phyloP scores from a whole-genome alignment of 2,888 invertebrate species.

The Hypomecis atomaria region DNA sequence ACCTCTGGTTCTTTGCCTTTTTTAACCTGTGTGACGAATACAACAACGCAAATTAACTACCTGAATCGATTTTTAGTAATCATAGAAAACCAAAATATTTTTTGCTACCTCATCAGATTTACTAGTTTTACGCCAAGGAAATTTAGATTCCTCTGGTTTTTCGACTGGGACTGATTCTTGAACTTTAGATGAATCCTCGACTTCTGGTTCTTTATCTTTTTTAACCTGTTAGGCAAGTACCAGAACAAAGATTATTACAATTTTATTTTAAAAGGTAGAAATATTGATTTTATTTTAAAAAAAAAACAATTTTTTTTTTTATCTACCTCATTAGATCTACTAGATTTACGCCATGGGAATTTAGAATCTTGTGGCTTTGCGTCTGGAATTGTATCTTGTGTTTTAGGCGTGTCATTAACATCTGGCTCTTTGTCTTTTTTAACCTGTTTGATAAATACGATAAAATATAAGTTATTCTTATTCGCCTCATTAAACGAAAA shows the following conservation, averaged over 20 bases:
- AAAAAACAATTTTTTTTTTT: neutral
- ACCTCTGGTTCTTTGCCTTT: conserved; percentile 28
- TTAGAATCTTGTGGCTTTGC: conserved; percentile 39
- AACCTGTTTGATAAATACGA: neutral
- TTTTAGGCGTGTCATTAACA: conserved; percentile 23
- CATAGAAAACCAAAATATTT: no score
- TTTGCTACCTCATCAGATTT: conserved; percentile 42
- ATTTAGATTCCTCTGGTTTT: conserved; percentile 39
- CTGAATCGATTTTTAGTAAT: no score
- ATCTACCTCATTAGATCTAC: conserved; percentile 43
- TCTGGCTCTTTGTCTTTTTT: conserved; percentile 22
- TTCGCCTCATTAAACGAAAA: no score
- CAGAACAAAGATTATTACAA: no score
- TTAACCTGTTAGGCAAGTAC: conserved; percentile 36
- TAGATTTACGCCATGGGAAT: conserved; percentile 38
- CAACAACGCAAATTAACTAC: no score
- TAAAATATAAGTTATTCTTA: no score
- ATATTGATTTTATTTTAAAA: neutral
- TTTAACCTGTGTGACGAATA: conserved; percentile 12
- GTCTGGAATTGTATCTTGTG: conserved; percentile 19
- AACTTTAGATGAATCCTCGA: conserved; percentile 21
- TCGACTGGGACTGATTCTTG: conserved; percentile 28
- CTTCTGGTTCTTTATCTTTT: conserved; percentile 29
- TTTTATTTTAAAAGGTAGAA: neutral
- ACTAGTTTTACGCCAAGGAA: conserved; percentile 41